Conservation (phyloP, 2,888 invertebrate genomes). For the Andrena marginata region DNA sequence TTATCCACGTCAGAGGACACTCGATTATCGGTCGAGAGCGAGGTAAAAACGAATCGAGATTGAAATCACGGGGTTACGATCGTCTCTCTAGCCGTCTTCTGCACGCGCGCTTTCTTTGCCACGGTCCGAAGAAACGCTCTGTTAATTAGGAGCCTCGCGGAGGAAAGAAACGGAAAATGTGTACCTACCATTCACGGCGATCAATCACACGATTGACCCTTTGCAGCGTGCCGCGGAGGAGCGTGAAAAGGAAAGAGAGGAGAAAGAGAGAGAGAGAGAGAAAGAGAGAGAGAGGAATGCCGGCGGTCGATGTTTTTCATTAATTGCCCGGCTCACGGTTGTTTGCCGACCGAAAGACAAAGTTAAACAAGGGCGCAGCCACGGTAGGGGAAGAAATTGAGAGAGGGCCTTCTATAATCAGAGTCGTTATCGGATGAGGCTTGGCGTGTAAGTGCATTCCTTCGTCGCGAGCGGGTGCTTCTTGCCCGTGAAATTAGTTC, state of each 20-base stretch:
- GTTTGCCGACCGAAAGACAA: constrained; percentile 70
- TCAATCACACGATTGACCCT: constrained; percentile 63
- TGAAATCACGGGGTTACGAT: constrained; percentile 4
- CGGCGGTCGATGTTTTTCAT: constrained; percentile 68
- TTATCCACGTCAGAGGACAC: not conserved
- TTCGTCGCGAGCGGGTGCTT: constrained; percentile 12
- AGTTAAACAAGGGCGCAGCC: constrained; percentile 69
- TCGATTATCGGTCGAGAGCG: not conserved
- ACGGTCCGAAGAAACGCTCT: constrained; percentile 28
- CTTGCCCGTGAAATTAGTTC: constrained; percentile 67
- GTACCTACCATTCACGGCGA: constrained; percentile 35
- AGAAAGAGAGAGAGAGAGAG: not conserved
- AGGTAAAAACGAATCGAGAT: not conserved
- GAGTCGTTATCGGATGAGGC: constrained; percentile 73
- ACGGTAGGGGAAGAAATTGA: constrained; percentile 58
- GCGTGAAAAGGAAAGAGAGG: constrained; percentile 4
- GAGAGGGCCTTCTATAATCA: constrained; percentile 69
- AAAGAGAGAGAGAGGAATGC: constrained; percentile 15
- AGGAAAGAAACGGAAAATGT: constrained; percentile 11
- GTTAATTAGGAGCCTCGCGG: constrained; percentile 40
- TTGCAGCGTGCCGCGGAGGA: constrained; percentile 23
- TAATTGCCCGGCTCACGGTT: constrained; percentile 67
- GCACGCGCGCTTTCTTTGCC: not conserved
- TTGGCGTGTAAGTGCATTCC: constrained; percentile 40
- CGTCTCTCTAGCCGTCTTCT: not conserved